Evolutionary conservation across 2,888 invertebrate genomes (phyloP), one percentile per base, ranked within the genome.

Genomic region (Chrysodeixis includens): DNA sequence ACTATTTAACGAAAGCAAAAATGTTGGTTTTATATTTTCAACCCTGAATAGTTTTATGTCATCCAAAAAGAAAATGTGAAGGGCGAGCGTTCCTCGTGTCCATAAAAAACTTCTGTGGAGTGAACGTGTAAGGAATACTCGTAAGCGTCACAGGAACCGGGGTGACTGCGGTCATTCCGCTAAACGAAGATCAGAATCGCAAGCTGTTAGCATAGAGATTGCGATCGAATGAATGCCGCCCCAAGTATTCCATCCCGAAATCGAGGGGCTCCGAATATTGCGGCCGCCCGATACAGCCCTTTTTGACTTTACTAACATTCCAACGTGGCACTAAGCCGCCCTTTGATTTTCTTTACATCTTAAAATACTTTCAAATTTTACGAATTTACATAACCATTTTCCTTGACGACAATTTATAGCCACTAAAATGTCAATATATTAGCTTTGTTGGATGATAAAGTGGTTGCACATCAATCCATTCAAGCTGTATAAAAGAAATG

Each of bases 141-240:
- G 77, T 80, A 93, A 93, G 88, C 93, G 92, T 93, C 92, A 91
- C 91, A 85, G 90, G 87, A 88, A 87, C 86, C 84, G 90, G 91
- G 92, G 94, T 91, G 93, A 88, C 93, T 93, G 95, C 93, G 95
- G 95, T 95, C 95, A 95, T 95, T 95, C 86, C 93, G 94, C 93
- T 94, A 95, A 95, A 94, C 94, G 95, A 94, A 95, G 95, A 95
- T 95, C 94, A 92, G 93, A 95, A 95, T 95, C 95, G 93, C 92
- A 92, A 91, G 93, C 94, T 93, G 93, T 94, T 95, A 94, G 95
- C 94, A 95, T 95, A 95, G 94, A 95, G 94, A 95, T 95, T 94
- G 94, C 92, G 90, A 95, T 94, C 94, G 93, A 94, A 92, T 92
- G 93, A 91, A 92, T 91, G 92, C 92, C 91, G 88, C 88, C 90